phyloP scores from a whole-genome alignment of 2,888 invertebrate genomes.

The Stenoptilia bipunctidactyla region DNA sequence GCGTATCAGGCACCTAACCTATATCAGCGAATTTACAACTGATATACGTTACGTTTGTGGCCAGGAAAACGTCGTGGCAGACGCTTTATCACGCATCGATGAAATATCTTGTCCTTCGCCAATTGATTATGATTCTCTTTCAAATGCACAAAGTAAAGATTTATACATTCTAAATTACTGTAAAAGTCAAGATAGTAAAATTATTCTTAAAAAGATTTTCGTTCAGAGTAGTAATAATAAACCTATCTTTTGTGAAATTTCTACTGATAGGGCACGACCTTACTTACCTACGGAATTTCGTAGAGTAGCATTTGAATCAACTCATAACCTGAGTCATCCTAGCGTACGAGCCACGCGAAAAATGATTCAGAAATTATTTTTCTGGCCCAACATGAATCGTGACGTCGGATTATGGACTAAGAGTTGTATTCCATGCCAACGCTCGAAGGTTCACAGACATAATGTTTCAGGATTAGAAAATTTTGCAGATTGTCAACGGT shows the following conservation, averaged over 20 bases:
- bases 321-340: constrained; percentile 9
- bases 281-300: constrained; percentile 5
- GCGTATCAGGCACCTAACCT: constrained; percentile 6
- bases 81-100: constrained; percentile 20
- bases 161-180: background rate
- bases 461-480: background rate
- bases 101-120: background rate
- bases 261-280: background rate
- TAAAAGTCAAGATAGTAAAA: background rate
- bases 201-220: background rate
- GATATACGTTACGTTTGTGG: constrained; percentile 25
- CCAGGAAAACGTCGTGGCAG: constrained; percentile 21
- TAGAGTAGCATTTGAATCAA: background rate
- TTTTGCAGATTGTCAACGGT: constrained; percentile 4
- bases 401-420: constrained; percentile 9
- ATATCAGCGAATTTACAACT: constrained; percentile 23
- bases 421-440: constrained; percentile 9
- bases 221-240: background rate
- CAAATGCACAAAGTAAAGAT: background rate
- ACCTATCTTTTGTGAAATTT: constrained; percentile 4
- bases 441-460: constrained; percentile 11
- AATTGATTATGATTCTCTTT: constrained; percentile 1
- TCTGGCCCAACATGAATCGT: constrained; percentile 10
- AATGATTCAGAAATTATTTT: constrained; percentile 7
- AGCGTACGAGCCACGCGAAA: constrained; percentile 10